Evolutionary conservation across 1,140 invertebrate species (phyloP), one percentile per base, ranked within the genome.

Genomic region (Latrodectus geometricus): DNA sequence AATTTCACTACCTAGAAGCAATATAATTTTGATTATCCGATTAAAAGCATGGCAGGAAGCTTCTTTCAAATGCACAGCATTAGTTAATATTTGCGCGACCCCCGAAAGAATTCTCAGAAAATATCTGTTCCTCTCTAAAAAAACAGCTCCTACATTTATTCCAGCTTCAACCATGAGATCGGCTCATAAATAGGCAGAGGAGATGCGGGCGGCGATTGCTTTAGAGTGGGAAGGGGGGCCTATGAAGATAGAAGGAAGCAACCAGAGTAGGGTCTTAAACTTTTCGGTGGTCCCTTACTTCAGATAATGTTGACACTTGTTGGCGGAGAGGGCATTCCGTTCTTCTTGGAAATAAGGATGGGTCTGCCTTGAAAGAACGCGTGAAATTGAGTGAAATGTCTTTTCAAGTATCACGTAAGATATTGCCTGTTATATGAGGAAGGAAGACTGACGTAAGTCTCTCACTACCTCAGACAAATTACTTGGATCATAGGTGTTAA

Each of bases 291-390:
- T 78, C 78, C 35, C 50, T 80, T 81, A 81, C 54, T 81, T 81
- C 66, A 81, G 79, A 81, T 81, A 81, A 66, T 50, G 79, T 54
- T 81, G 79, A 81, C 79, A 81, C 79, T 81, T 70, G 77, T 79
- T 50, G 61, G 77, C 50, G 50, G 4, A 49, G 35, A 0, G 61
- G 21, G 77, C 61, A 14, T 23, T 20, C 11, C 17, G 52, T 17
- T 75, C 49, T 48, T 56, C 11, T 79, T 50, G 35, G 35, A 35
- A 35, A 35, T 35, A 35, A 35, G 35, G 35, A 35, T 35, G 35
- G 35, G 35, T 35, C 35, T 35, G 35, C 35, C 35, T 35, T 35
- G 35, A 5, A 35, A 35, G 35, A 35, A 35, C 35, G 35, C 35
- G 35, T 35, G 35, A 35, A 35, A 35, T 35, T 35, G 35, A 35